Conservation (phyloP, 2,888 invertebrate species). For the Diabrotica balteata region DNA sequence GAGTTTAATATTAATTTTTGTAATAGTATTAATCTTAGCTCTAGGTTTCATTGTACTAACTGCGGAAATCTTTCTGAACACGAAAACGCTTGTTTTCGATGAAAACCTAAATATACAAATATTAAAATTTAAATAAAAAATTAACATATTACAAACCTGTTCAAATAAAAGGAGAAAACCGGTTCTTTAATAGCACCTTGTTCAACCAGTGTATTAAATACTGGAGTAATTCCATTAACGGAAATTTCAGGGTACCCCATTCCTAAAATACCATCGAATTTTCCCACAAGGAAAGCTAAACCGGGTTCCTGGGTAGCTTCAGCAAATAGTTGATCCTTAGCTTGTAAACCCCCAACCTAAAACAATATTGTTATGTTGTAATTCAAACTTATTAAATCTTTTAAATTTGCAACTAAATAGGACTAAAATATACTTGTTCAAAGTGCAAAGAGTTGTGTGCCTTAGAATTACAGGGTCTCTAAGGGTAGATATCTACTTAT, state of each 20-base stretch:
- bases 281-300: slow-evolving; percentile 89
- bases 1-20: too few relatives aligned
- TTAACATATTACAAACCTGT: slow-evolving; percentile 61
- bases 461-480: too few relatives aligned
- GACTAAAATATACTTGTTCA: slow-evolving; percentile 38
- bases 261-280: slow-evolving; percentile 95
- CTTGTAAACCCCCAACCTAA: slow-evolving; percentile 77
- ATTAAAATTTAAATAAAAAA: slow-evolving; percentile 22
- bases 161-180: slow-evolving; percentile 91
- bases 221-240: slow-evolving; percentile 84
- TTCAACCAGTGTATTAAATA: slow-evolving; percentile 86
- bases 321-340: slow-evolving; percentile 86
- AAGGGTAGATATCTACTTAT: too few relatives aligned
- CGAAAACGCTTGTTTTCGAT: too few relatives aligned
- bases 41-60: too few relatives aligned
- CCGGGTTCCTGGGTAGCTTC: slow-evolving; percentile 93
- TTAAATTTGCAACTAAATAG: not conserved
- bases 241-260: slow-evolving; percentile 85
- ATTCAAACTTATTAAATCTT: not conserved
- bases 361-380: slow-evolving; percentile 11
- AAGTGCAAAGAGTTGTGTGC: not conserved
- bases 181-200: slow-evolving; percentile 73
- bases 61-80: too few relatives aligned
- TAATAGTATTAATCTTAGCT: too few relatives aligned
- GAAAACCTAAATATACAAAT: not conserved